Evolutionary conservation across 2,797 vertebrate genomes (phyloP).

Genomic region (Neosalanx taihuensis): DNA sequence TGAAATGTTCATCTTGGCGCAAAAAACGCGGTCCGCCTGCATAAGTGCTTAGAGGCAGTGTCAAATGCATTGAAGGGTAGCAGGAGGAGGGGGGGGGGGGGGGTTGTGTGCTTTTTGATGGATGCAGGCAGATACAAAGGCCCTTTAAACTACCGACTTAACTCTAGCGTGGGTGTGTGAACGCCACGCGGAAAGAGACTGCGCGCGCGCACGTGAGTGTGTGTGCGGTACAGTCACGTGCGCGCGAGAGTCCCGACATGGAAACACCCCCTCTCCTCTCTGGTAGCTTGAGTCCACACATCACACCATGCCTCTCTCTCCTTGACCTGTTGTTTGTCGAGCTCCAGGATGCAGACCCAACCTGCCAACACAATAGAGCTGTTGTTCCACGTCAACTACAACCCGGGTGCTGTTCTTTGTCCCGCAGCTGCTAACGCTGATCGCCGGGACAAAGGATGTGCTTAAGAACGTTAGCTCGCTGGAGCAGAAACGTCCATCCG

Average conservation of each 20-base stretch:
- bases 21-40: conserved; percentile 40
- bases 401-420: conserved; percentile 22
- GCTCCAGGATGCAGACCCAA: not conserved
- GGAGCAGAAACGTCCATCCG: not conserved
- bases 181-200: conserved; percentile 12
- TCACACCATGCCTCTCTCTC: not conserved
- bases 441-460: conserved; percentile 16
- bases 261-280: not conserved
- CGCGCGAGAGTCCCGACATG: not conserved
- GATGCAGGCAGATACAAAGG: not conserved
- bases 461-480: conserved; percentile 1
- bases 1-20: conserved; percentile 82
- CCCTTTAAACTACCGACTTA: not conserved
- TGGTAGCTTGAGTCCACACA: not conserved
- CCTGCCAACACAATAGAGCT: conserved; percentile 19
- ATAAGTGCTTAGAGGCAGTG: conserved; percentile 40
- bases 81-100: no score
- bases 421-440: conserved; percentile 28
- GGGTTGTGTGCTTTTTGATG: not conserved
- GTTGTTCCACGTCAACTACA: conserved; percentile 22
- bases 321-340: conserved; percentile 8
- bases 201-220: not conserved
- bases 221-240: not conserved
- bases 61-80: conserved; percentile 28
- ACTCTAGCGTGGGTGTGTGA: not conserved